Percentiles rank a stretch among this genome's conserved stretches.
Conservation (phyloP, 2,797 vertebrate species). For the Hemitrygon akajei region DNA sequence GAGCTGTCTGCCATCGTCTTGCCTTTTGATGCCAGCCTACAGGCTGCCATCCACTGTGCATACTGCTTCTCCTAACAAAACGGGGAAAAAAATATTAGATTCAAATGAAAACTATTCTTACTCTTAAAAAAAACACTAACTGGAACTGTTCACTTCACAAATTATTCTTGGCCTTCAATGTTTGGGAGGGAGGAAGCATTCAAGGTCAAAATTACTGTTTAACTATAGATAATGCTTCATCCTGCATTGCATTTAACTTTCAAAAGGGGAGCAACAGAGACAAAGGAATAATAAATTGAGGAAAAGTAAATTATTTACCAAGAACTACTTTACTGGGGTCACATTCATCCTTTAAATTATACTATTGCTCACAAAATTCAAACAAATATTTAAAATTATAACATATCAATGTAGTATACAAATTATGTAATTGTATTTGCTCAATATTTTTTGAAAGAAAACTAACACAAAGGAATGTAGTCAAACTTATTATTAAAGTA, state of each 20-base stretch:
- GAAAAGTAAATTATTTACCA: background rate
- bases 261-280: background rate
- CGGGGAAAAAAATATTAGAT: background rate
- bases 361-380: background rate
- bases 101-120: background rate
- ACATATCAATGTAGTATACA: background rate
- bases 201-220: background rate
- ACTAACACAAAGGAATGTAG: background rate
- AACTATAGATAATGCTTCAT: background rate
- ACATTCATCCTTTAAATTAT: background rate
- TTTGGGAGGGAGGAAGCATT: background rate
- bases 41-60: constrained; percentile 97
- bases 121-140: background rate
- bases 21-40: constrained; percentile 92
- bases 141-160: background rate
- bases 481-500: no score
- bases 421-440: background rate
- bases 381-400: background rate
- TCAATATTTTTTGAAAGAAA: background rate
- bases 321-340: background rate
- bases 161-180: background rate
- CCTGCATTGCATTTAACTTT: background rate
- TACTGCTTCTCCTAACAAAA: constrained; percentile 86
- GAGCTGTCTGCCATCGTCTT: constrained; percentile 99
- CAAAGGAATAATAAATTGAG: background rate